Percentiles rank a stretch among this genome's conserved stretches.
Conservation (phyloP, 2,113 vertebrate species). For the Gnathonemus longibarbis region DNA sequence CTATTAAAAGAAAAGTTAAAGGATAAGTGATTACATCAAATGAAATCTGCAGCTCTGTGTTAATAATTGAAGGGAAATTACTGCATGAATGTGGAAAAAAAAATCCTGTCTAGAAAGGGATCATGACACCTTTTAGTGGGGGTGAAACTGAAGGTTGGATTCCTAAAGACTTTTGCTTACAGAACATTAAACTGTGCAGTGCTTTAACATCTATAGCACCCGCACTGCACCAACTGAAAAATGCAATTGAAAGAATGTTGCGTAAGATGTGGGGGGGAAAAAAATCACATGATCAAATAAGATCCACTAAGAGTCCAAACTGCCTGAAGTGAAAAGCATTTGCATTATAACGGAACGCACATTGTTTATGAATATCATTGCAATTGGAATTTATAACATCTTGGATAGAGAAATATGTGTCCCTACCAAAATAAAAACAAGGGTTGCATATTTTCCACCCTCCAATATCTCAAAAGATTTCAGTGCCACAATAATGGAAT, state of each 20-base stretch:
- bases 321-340: neutral
- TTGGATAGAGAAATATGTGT: neutral
- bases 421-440: neutral
- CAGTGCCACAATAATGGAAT: neutral
- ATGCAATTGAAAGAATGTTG: neutral
- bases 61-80: conserved; percentile 10
- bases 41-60: neutral
- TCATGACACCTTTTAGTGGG: conserved; percentile 8
- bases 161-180: neutral
- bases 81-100: neutral
- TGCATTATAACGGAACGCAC: neutral
- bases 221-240: neutral
- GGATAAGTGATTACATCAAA: conserved; percentile 9
- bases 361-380: neutral
- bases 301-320: neutral
- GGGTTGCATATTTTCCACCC: neutral
- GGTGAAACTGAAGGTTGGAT: neutral
- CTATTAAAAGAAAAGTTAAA: conserved; percentile 5
- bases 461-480: neutral
- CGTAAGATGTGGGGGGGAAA: neutral
- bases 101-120: neutral
- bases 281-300: neutral
- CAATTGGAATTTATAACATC: neutral
- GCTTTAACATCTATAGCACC: neutral
- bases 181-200: neutral